Conservation (phyloP, 2,888 invertebrate genomes). For the Dascillus cervinus region DNA sequence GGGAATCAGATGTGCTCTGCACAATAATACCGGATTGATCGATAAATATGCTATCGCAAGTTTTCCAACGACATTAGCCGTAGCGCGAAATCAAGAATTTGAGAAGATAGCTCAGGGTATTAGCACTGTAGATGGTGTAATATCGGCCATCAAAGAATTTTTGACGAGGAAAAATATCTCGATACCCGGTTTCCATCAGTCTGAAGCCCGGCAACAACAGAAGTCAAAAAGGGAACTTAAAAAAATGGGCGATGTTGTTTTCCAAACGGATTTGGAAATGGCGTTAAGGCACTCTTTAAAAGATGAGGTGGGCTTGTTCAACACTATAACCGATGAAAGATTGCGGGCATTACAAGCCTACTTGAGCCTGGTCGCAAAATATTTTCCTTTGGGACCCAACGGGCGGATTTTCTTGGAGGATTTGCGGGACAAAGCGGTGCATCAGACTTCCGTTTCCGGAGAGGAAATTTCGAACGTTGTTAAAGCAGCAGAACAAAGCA, state of each 20-base stretch:
- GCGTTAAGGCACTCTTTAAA: slow-evolving; percentile 74
- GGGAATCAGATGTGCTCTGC: slow-evolving; percentile 50
- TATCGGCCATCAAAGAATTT: slow-evolving; percentile 48
- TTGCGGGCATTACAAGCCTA: slow-evolving; percentile 68
- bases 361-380: slow-evolving; percentile 60
- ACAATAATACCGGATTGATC: slow-evolving; percentile 49
- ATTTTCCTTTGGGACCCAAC: slow-evolving; percentile 70
- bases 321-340: slow-evolving; percentile 61
- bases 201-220: slow-evolving; percentile 27
- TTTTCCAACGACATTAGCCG: slow-evolving; percentile 50
- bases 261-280: slow-evolving; percentile 82
- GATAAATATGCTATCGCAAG: slow-evolving; percentile 42
- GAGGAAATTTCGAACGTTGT: slow-evolving; percentile 52
- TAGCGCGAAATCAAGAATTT: slow-evolving; percentile 36
- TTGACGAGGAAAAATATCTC: slow-evolving; percentile 38
- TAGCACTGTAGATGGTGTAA: slow-evolving; percentile 33
- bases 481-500: slow-evolving; percentile 44
- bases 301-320: slow-evolving; percentile 72
- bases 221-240: slow-evolving; percentile 35
- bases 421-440: slow-evolving; percentile 47
- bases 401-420: slow-evolving; percentile 58
- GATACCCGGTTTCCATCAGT: slow-evolving; percentile 19
- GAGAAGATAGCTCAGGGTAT: slow-evolving; percentile 14
- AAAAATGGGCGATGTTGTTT: slow-evolving; percentile 53
- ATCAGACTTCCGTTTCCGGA: slow-evolving; percentile 50